phyloP scores from a whole-genome alignment of 2,797 vertebrate genomes.

The Sphenodon punctatus region DNA sequence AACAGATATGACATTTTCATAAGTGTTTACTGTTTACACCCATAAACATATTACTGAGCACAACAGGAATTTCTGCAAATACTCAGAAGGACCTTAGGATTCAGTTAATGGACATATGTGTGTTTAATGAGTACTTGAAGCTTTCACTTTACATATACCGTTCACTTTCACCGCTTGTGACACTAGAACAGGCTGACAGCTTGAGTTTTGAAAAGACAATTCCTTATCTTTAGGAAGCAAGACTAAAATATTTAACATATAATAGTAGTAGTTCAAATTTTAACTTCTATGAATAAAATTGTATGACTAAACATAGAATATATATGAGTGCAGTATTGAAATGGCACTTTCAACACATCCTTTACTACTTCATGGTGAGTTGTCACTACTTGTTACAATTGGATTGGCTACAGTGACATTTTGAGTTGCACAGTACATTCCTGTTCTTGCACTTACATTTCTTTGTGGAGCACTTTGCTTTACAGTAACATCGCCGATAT shows the following conservation, averaged over 20 bases:
- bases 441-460: too few species aligned
- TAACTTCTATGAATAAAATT: not conserved
- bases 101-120: not conserved
- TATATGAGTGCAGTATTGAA: not conserved
- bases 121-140: too few species aligned
- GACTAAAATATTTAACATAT: not conserved
- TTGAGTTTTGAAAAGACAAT: too few species aligned
- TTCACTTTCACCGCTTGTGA: too few species aligned
- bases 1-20: not conserved
- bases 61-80: not conserved
- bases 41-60: not conserved
- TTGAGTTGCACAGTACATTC: not conserved
- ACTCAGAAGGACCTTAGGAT: too few species aligned
- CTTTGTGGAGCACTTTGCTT: too few species aligned
- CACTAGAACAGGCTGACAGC: too few species aligned
- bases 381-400: not conserved
- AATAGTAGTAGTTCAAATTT: too few species aligned
- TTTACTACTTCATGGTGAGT: not conserved
- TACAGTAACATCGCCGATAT: too few species aligned
- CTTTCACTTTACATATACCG: too few species aligned
- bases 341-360: not conserved
- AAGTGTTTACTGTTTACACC: too few species aligned
- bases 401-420: not conserved
- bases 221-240: not conserved
- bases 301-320: not conserved